These are phyloP conservation scores for Plagodis dolabraria DNA, from an alignment of 2,888 invertebrate genomes.

Conservation along the genomic window DNA sequence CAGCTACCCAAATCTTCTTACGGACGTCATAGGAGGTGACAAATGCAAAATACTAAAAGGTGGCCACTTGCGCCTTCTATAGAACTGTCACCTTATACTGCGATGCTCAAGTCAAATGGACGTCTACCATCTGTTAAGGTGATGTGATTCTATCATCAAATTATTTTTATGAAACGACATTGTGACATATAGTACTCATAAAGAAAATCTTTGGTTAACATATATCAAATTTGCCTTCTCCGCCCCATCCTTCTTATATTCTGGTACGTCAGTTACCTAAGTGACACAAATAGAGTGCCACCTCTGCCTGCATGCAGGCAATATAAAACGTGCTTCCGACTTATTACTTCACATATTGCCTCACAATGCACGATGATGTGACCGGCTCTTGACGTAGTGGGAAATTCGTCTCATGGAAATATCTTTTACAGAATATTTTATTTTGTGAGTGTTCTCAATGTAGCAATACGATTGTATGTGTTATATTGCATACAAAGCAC, in stretches of 20 bases:
- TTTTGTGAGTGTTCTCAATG: conserved; percentile 1
- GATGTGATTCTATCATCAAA: no score
- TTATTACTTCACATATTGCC: conserved; percentile 62
- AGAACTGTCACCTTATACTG: no score
- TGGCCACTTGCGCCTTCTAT: no score
- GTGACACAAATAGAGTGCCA: conserved; percentile 79
- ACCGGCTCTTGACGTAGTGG: conserved; percentile 38
- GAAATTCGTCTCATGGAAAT: conserved; percentile 18
- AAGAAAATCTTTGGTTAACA: background rate
- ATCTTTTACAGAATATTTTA: conserved; percentile 3
- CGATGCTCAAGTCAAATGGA: no score
- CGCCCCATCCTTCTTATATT: conserved; percentile 26
- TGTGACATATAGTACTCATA: background rate
- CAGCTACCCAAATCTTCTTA: no score
- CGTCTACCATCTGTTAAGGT: no score
- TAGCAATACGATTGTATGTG: no score
- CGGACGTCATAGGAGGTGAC: no score
- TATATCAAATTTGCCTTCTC: conserved; percentile 4
- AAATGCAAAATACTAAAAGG: no score
- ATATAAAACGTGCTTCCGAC: conserved; percentile 79
- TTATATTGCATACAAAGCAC: no score
- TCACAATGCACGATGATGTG: conserved; percentile 43
- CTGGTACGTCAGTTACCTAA: conserved; percentile 56
- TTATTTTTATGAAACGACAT: no score
- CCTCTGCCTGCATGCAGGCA: conserved; percentile 69